A percentile compares a stretch with the other conserved stretches of the same genome.
phyloP scores from a whole-genome alignment of 2,113 vertebrate genomes.

The Asarcornis scutulata region DNA sequence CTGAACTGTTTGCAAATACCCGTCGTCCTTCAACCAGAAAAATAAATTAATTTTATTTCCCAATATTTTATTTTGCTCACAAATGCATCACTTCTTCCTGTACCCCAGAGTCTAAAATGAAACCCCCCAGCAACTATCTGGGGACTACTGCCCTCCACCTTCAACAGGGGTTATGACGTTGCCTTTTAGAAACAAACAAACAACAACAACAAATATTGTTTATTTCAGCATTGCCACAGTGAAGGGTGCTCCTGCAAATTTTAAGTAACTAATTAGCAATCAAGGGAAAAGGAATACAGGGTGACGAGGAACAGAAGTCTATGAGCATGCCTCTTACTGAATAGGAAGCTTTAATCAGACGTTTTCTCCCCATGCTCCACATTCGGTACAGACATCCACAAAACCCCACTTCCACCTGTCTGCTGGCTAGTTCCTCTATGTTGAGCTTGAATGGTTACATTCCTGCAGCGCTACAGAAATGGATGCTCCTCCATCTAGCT shows the following conservation, averaged over 20 bases:
- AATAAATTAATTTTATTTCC: not conserved
- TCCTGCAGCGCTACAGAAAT: not conserved
- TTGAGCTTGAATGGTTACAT: not conserved
- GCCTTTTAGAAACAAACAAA: not conserved
- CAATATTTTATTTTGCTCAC: not conserved
- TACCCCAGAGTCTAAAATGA: not conserved
- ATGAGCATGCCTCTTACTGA: not conserved
- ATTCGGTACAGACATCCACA: not conserved
- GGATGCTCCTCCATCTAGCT: not conserved
- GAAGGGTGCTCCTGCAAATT: accelerated
- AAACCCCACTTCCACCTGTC: not conserved
- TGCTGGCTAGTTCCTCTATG: not conserved
- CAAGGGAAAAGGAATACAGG: not conserved
- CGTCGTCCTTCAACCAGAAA: not conserved
- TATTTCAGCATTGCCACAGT: not conserved
- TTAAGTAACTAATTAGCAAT: not conserved
- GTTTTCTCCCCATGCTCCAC: accelerated
- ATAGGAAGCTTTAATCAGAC: not conserved
- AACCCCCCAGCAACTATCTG: not conserved
- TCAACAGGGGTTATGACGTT: not conserved
- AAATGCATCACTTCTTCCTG: not conserved
- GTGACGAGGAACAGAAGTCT: not conserved
- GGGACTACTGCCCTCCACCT: not conserved
- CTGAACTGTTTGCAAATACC: not conserved
- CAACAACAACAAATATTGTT: not conserved